A percentile compares a stretch with the other conserved stretches of the same genome.
Evolutionary conservation across 1,140 invertebrate species (phyloP).

Genomic region (Procambarus clarkii): DNA sequence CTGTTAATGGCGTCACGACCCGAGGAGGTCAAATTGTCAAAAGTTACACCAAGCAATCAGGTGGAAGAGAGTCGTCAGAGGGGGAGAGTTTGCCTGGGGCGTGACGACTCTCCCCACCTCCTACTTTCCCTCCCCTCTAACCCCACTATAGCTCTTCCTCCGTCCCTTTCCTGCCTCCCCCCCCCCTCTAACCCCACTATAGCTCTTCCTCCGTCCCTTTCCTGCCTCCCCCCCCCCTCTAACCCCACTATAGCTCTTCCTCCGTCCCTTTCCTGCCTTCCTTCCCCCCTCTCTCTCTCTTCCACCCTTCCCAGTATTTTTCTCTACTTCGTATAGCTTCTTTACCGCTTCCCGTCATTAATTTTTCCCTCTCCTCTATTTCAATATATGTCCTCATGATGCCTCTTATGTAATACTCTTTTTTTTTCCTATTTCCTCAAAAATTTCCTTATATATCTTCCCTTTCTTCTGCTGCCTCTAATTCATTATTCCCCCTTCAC

Average conservation of each 20-base stretch:
- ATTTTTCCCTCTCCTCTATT: too few species aligned
- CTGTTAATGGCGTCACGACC: slow-evolving; percentile 37
- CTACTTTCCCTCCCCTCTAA: slow-evolving; percentile 4
- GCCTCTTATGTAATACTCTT: too few species aligned
- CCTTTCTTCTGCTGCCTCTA: too few species aligned
- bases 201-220: not conserved
- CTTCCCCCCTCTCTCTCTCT: not conserved
- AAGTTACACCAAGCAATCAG: slow-evolving; percentile 22
- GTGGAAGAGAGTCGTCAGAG: not conserved
- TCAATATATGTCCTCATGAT: too few species aligned
- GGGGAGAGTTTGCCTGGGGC: not conserved
- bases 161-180: not conserved
- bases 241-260: too few species aligned
- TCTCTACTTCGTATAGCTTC: not conserved
- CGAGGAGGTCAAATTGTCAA: not conserved
- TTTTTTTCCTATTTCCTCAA: too few species aligned
- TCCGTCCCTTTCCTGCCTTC: not conserved
- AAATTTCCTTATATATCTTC: too few species aligned
- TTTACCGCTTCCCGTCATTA: not conserved
- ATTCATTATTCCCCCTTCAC: too few species aligned
- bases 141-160: too few species aligned
- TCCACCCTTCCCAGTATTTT: not conserved
- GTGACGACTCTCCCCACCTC: slow-evolving; percentile 13
- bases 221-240: not conserved
- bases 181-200: too few species aligned